Evolutionary conservation across 2,888 invertebrate genomes (phyloP).

Genomic region (Catocala fraxini): DNA sequence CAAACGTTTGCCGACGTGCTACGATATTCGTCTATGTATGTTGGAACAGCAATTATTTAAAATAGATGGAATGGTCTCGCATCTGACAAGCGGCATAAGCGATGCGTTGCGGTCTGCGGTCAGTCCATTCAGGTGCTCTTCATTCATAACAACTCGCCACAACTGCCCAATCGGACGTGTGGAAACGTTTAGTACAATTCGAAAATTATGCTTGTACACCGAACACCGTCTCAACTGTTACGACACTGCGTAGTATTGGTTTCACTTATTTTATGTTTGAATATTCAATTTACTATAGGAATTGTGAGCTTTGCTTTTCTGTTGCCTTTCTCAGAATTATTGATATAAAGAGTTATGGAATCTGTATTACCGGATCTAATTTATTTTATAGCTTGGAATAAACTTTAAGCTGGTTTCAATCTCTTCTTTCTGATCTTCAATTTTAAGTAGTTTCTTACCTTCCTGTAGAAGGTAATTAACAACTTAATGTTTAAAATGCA

Average conservation of each 20-base stretch:
- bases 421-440: too few species aligned
- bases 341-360: too few species aligned
- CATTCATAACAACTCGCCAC: slow-evolving; percentile 67
- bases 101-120: slow-evolving; percentile 73
- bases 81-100: slow-evolving; percentile 36
- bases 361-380: too few species aligned
- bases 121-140: slow-evolving; percentile 61
- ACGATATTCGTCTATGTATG: slow-evolving; percentile 38
- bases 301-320: too few species aligned
- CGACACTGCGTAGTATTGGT: background rate
- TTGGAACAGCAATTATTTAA: slow-evolving; percentile 47
- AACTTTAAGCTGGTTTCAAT: too few species aligned
- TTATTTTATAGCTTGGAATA: too few species aligned
- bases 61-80: slow-evolving; percentile 40
- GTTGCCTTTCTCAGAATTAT: too few species aligned
- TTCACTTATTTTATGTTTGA: slow-evolving; percentile 2
- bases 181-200: slow-evolving; percentile 65
- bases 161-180: slow-evolving; percentile 58
- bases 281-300: background rate
- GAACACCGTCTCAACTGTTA: background rate
- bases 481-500: too few species aligned
- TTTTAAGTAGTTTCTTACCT: too few species aligned
- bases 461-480: too few species aligned
- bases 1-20: slow-evolving; percentile 1
- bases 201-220: slow-evolving; percentile 44